Percentiles rank a stretch among this genome's conserved stretches.
phyloP scores from a whole-genome alignment of 35 echinoderm and acorn worm genomes.

The Diadema setosum region DNA sequence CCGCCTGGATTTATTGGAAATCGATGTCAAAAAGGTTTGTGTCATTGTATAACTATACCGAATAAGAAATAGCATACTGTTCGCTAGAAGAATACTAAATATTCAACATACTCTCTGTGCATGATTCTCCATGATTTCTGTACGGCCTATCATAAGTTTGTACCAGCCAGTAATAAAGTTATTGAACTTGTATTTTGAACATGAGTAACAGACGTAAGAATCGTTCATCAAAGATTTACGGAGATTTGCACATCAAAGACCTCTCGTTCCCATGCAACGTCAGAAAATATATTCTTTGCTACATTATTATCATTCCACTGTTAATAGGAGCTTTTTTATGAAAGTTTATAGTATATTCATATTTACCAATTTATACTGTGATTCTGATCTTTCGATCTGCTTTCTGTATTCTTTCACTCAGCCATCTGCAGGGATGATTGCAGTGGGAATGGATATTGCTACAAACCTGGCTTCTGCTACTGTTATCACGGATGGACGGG shows the following conservation, averaged over 20 bases:
- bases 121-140: neutral
- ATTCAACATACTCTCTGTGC: neutral
- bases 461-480: slow-evolving; percentile 20
- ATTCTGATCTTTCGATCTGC: neutral
- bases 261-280: too few species aligned
- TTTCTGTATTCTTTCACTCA: neutral
- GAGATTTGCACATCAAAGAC: neutral
- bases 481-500: slow-evolving; percentile 1
- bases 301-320: too few species aligned
- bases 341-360: neutral
- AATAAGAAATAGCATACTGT: neutral
- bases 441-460: slow-evolving; percentile 30
- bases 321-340: too few species aligned
- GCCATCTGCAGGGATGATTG: slow-evolving; percentile 36
- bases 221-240: neutral
- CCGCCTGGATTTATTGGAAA: slow-evolving; percentile 11
- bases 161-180: neutral
- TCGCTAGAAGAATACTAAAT: neutral
- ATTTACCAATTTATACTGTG: neutral
- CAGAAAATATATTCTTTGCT: too few species aligned
- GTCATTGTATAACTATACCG: neutral
- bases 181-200: neutral
- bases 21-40: slow-evolving; percentile 44
- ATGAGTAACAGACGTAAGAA: neutral
- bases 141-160: neutral